Base-by-base conservation (phyloP, 2,113 vertebrate species). In the Perca fluviatilis region DNA sequence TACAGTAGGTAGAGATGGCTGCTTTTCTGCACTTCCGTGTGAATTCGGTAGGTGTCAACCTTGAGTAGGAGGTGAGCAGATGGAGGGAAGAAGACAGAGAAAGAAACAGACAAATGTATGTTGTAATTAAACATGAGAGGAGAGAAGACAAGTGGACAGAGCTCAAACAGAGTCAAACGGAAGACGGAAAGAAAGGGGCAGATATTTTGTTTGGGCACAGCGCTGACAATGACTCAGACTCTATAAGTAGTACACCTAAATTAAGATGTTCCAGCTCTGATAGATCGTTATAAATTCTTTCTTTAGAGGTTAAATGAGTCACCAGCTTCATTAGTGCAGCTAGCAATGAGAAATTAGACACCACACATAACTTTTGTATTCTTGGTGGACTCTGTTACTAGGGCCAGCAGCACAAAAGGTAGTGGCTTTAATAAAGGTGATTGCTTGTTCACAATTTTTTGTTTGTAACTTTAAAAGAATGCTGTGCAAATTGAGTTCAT, bases 241-340 rank as follows among this genome's bases (percentile, higher is more conserved):
- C 46, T 80, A 33, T 84, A 77, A 78, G 68, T 14, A 30, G 40
- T 68, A 47, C 33, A 67, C 63, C 51, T 85, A 87, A 86, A 87
- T 89, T 40, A 78, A 84, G 86, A 87, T 60, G 79, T 84, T 79
- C 79, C 71, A 58, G 54, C 76, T 46, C 68, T 83, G 72, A 77
- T 82, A 27, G 86, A 75, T 63, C 54, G 58, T 71, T 78, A 84
- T 82, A 88, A 73, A 85, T 90, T 82, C 40, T 80, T 81, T 82
- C 75, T 85, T 82, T 54, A 65, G 86, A 85, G 89, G 91, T 91
- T 79, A 86, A 81, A 78, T 87, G 75, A 90, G 82, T 90, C 85
- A 73, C 72, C 56, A 33, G 70, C 77, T 84, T 89, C 80, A 92
- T 89, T 87, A 89, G 77, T 65, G 85, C 72, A 49, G 74, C 49